Base-by-base conservation (phyloP, 2,113 vertebrate species). In the Nasalis larvatus region DNA sequence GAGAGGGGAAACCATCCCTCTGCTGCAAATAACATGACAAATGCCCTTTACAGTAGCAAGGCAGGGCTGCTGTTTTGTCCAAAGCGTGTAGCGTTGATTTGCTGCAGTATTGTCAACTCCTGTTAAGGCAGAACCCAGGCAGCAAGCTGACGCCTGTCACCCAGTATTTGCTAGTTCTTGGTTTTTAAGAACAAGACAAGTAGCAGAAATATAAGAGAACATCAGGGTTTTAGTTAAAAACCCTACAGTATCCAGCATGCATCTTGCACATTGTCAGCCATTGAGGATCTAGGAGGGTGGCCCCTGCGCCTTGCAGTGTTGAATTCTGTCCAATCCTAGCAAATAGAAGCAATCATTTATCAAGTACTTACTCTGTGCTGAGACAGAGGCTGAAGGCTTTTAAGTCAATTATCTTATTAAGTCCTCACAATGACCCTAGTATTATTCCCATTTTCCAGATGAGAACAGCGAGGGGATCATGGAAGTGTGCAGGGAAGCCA, bases 231-330 rank as follows among this genome's bases (percentile, higher is more conserved):
- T 40, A 8, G 27, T 47, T 85, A 25, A 60, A 81, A 60, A 1
- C 11, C 6, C n/a, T 23, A 0, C 1, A 16, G 35, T 45, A 14
- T 13, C 25, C 37, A 30, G 54, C 47, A 17, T 45, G 63, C 1
- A 0, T 35, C 73, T 9, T 32, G 35, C n/a, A 23, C 0, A 0
- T 74, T 35, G 35, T 73, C 10, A 20, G 68, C 52, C 12, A 25
- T 0, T 0, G 52, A 32, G 32, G 20, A 1, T 40, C 7, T n/a
- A 5, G 11, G 20, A 14, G 16, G 12, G 66, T 10, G 37, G 56
- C 18, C 17, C 2, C 82, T 0, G 7, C 0, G 42, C 37, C 25
- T 32, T 1, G 0, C n/a, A 10, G 35, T 1, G 27, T 7, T 78
- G 60, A 54, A 6, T 47, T 47, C 60, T 21, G 25, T 81, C 66